Base-by-base conservation (phyloP, 2,113 vertebrate genomes). In the Elanus axillaris region DNA sequence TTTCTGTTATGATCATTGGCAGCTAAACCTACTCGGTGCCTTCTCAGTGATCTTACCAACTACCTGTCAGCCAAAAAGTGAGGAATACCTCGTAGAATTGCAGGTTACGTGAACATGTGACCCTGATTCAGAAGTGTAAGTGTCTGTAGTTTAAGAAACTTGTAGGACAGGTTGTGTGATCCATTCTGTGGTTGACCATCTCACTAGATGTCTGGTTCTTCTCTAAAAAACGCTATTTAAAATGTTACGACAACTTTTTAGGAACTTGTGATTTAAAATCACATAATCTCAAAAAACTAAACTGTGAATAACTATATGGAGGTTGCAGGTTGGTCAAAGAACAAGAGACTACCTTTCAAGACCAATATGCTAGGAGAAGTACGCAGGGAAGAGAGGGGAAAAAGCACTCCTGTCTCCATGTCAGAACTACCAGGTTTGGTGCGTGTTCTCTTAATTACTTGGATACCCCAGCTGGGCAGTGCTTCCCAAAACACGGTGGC, bases 121-220 rank as follows among this genome's bases (percentile, higher is more conserved):
- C 91, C 66, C 69, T 68, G 67, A 58, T 87, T 91, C 64, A 91
- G 56, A 74, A 87, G 27, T 74, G 38, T 66, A 62, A 71, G 55
- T 91, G 56, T 81, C 60, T 91, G 66, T 93, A 89, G 87, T 85
- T 95, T 91, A 85, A 90, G 73, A 91, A 93, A 76, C 77, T 79
- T 86, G 84, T 47, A 79, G 80, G 86, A 71, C 81, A 66, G 66
- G 93, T 94, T 96, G 76, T 75, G 86, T 64, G 69, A 78, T 87
- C 60, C 27, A 5, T 88, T 55, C 36, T 38, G 48, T 81, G 64
- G 18, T 59, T 90, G 76, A 47, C 80, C 60, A 71, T 84, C 38
- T 71, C 80, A 16, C 47, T 55, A 55, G 25, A 50, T 78, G 71
- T 26, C n/a, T 59, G 32, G 13, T 73, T 76, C 62, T 92, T 81